Evolutionary conservation across 2,888 invertebrate species (phyloP).

Genomic region (Idaea aversata): DNA sequence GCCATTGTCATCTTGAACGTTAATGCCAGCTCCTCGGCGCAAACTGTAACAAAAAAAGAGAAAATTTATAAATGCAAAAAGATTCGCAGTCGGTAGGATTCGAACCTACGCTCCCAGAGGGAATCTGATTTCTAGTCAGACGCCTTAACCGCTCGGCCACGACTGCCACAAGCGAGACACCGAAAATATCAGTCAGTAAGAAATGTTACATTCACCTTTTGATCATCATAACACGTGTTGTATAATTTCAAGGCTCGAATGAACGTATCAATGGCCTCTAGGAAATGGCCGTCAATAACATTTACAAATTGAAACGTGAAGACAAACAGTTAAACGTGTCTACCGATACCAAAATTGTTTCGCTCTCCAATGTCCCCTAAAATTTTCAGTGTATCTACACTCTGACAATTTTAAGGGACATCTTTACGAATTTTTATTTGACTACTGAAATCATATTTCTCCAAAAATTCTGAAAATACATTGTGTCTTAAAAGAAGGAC

Average conservation of each 20-base stretch:
- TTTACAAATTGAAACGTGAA: not conserved
- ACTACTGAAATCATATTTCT: too few relatives aligned
- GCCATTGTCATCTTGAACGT: conserved; percentile 95
- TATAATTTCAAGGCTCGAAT: not conserved
- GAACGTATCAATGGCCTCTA: not conserved
- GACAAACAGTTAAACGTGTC: not conserved
- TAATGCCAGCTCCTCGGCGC: conserved; percentile 93
- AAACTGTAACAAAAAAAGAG: conserved; percentile 82
- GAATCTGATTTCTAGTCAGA: conserved; percentile 95
- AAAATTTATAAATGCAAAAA: conserved; percentile 30
- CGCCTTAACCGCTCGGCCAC: conserved; percentile 94
- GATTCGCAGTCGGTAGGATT: conserved; percentile 90
- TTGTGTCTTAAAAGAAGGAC: too few relatives aligned
- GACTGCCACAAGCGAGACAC: conserved; percentile 73
- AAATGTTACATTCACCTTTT: not conserved
- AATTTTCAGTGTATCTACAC: too few relatives aligned
- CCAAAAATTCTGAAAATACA: too few relatives aligned
- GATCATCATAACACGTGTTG: not conserved
- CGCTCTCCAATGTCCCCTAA: too few relatives aligned
- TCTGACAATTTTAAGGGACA: too few relatives aligned
- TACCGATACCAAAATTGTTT: not conserved
- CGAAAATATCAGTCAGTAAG: conserved; percentile 35
- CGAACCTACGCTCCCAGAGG: conserved; percentile 95
- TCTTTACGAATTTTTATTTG: too few relatives aligned
- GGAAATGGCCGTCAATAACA: not conserved